Conservation (phyloP, 2,888 invertebrate genomes). For the Lordiphosa andalusiaca region DNA sequence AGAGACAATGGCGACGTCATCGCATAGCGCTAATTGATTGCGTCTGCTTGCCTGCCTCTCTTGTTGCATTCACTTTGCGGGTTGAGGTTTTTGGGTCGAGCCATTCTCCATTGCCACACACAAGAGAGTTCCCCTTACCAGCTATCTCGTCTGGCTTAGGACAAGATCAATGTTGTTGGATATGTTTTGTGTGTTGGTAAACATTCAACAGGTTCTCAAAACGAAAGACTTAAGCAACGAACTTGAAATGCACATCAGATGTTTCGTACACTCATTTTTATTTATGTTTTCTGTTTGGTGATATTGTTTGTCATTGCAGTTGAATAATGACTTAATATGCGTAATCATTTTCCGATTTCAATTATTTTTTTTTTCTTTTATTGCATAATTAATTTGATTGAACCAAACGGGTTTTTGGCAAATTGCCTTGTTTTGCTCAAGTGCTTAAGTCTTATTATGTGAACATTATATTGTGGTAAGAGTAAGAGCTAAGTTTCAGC, state of each 20-base stretch:
- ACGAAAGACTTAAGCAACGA: slow-evolving; percentile 62
- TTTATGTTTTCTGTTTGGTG: neutral
- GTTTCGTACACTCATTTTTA: slow-evolving; percentile 15
- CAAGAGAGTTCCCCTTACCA: slow-evolving; percentile 1
- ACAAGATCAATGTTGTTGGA: slow-evolving; percentile 71
- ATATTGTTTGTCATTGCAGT: slow-evolving; percentile 42
- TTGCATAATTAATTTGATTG: slow-evolving; percentile 48
- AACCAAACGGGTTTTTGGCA: slow-evolving; percentile 17
- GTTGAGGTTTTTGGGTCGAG: slow-evolving; percentile 55
- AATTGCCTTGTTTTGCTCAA: slow-evolving; percentile 9
- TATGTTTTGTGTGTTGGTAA: slow-evolving; percentile 37
- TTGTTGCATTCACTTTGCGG: slow-evolving; percentile 67
- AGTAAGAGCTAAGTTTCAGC: neutral
- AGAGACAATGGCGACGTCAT: slow-evolving; percentile 45
- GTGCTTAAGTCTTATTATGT: too few species aligned
- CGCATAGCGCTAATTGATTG: slow-evolving; percentile 67
- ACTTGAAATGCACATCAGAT: slow-evolving; percentile 50
- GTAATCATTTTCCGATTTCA: slow-evolving; percentile 6
- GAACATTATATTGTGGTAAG: too few species aligned
- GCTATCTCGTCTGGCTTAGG: slow-evolving; percentile 39
- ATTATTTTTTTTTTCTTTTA: slow-evolving; percentile 33
- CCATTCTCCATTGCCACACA: slow-evolving; percentile 60
- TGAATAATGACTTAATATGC: slow-evolving; percentile 35
- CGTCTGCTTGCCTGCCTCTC: slow-evolving; percentile 49
- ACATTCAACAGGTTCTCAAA: slow-evolving; percentile 63